Percentiles rank a stretch among this genome's conserved stretches.
These are phyloP conservation scores for Gallinago jamesoni DNA, from an alignment of 2,113 vertebrate genomes.

Conservation along the genomic window DNA sequence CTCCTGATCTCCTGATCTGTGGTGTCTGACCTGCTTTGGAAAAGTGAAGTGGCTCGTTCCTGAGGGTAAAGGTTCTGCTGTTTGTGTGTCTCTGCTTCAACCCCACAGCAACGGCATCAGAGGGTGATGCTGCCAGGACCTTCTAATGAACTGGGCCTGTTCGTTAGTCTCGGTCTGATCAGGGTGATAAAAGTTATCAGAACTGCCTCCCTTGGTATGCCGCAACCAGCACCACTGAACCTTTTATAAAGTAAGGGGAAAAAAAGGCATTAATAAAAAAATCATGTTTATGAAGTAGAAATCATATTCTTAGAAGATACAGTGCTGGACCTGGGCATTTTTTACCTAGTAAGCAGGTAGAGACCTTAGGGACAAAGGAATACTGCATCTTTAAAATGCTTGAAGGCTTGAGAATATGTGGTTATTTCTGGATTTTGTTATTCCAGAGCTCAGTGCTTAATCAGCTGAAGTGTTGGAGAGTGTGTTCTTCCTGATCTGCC, in stretches of 20 bases:
- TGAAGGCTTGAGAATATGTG: not conserved
- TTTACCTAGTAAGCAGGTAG: not conserved
- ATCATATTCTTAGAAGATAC: not conserved
- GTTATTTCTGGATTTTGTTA: not conserved
- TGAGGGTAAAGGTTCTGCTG: not conserved
- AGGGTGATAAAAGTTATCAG: not conserved
- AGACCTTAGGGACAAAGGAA: not conserved
- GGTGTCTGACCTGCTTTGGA: not conserved
- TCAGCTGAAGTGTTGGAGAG: not conserved
- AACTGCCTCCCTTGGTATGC: not conserved
- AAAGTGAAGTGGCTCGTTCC: not conserved
- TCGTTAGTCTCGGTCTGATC: not conserved
- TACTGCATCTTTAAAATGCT: not conserved
- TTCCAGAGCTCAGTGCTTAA: not conserved
- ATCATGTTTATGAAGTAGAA: accelerated
- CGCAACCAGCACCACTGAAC: not conserved
- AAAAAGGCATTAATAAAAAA: not conserved
- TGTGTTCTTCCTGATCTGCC: not conserved
- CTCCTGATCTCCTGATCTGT: accelerated
- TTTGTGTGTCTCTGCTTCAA: not conserved
- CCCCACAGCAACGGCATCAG: not conserved
- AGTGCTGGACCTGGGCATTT: no score
- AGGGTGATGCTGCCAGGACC: not conserved
- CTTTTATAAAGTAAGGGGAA: not conserved
- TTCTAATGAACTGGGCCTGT: not conserved